A percentile compares a stretch with the other conserved stretches of the same genome.
Conservation (phyloP, 2,797 vertebrate species). For the Lagorchestes hirsutus region DNA sequence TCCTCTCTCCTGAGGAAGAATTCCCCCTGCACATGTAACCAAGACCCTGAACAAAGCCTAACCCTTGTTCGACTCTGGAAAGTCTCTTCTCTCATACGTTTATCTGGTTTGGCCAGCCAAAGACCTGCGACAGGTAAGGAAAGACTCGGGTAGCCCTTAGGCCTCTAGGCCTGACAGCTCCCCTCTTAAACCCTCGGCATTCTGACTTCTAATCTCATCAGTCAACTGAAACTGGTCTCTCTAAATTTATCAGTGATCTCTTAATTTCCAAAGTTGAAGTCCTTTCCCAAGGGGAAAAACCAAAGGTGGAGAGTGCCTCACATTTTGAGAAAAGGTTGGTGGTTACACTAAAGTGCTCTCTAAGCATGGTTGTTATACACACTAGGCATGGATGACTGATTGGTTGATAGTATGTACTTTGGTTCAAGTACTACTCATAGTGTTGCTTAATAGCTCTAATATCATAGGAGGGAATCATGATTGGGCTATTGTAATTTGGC, state of each 20-base stretch:
- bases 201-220: neutral
- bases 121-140: too few species aligned
- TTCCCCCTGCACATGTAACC: too few species aligned
- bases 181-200: neutral
- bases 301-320: neutral
- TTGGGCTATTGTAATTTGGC: neutral
- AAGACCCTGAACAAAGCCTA: too few species aligned
- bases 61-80: too few species aligned
- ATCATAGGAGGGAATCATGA: constrained; percentile 54
- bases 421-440: neutral
- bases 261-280: neutral
- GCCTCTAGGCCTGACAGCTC: too few species aligned
- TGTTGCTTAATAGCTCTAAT: constrained; percentile 42
- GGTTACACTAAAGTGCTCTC: neutral
- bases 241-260: neutral
- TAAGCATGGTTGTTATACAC: neutral
- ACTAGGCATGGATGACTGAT: neutral
- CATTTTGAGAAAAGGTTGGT: neutral
- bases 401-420: neutral
- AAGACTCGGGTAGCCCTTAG: too few species aligned
- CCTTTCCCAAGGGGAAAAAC: neutral
- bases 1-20: too few species aligned
- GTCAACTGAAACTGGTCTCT: neutral
- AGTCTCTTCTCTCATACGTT: too few species aligned
- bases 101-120: too few species aligned